Base-by-base conservation (phyloP, 2,888 invertebrate species). In the Folsomia candida region DNA sequence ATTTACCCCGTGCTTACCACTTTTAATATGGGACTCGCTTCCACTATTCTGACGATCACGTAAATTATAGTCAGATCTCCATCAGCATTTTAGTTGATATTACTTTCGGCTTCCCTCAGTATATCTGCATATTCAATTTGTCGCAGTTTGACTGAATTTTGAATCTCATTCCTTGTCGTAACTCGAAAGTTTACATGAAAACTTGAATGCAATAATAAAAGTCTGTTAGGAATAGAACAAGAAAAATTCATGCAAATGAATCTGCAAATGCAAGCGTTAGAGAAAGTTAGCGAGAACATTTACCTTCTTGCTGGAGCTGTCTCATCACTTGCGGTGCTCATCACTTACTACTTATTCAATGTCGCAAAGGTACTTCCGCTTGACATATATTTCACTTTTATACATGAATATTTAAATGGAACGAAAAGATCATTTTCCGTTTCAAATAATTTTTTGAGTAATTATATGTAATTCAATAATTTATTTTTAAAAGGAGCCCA, bases 331-430 rank as follows among this genome's bases (percentile, higher is more conserved):
- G 78, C 75, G n/a, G 68, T 76, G 37, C 61, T 76, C 4, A 71
- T 75, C 51, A 70, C 72, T n/a, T 78, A 78, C 69, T 78, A 78
- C 67, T 67, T 76, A 51, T 75, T 76, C 73, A 72, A 70, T 60
- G 78, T 78, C 57, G 67, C 74, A 61, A 74, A 76, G 75, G 78
- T 78, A 24, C 24, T n/a, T 51, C 4, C 20, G 27, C 11, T n/a
- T n/a, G n/a, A n/a, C n/a, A n/a, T n/a, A n/a, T n/a, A n/a, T n/a
- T n/a, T n/a, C 65, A 64, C 2, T 22, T 24, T 54, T 18, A 57
- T 57, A 11, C 6, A 57, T 22, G 6, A 57, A 57, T 4, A 4
- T 22, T 57, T 57, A 57, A 57, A 22, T 57, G 57, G 51, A 14
- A 11, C 11, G 51, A 18, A 47, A 47, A 18, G 51, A 14, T 14